Evolutionary conservation across 2,797 vertebrate genomes (phyloP), one percentile per base, ranked within the genome.

Genomic region (Myotis findleyi): DNA sequence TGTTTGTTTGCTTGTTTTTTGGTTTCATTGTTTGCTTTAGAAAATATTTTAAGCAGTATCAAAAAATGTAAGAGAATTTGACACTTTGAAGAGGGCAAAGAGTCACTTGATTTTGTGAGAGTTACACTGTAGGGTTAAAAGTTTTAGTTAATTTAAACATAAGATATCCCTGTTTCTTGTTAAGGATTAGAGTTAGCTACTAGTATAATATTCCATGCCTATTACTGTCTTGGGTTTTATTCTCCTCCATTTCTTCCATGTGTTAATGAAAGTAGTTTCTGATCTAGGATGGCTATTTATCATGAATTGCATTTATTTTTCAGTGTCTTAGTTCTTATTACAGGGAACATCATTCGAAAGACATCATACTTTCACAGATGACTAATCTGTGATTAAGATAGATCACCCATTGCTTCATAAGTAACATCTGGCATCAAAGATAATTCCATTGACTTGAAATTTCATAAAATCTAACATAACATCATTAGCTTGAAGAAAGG

Each of bases 381-480:
- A 95, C 97, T 97, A 92, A 93, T 95, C 92, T 85, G 66, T 91
- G 95, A 97, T 97, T 95, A 96, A 97, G 95, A 97, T 27, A 92
- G 77, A 96, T 97, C 47, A 82, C 57, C 41, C 38, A 83, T 94
- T 96, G 51, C 72, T 97, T 97, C 87, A 51, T 88, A 86, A 96
- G 96, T 96, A 97, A 97, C 97, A 97, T 96, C 97, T 97, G 97
- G 97, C 92, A 93, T 92, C 96, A 93, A 91, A 95, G 92, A 96
- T 97, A 94, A 96, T 97, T 97, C 76, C 87, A 96, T 96, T 97
- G 96, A 95, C 94, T 96, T 84, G 86, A 96, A 96, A 85, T 97
- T 87, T 97, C 96, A 96, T 97, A 96, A 97, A 96, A 92, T 82
- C 53, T 96, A 97, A 94, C 89, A 93, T 96, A 96, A 94, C 84